phyloP scores from a whole-genome alignment of 2,113 vertebrate species.

The Corythornis cristatus region DNA sequence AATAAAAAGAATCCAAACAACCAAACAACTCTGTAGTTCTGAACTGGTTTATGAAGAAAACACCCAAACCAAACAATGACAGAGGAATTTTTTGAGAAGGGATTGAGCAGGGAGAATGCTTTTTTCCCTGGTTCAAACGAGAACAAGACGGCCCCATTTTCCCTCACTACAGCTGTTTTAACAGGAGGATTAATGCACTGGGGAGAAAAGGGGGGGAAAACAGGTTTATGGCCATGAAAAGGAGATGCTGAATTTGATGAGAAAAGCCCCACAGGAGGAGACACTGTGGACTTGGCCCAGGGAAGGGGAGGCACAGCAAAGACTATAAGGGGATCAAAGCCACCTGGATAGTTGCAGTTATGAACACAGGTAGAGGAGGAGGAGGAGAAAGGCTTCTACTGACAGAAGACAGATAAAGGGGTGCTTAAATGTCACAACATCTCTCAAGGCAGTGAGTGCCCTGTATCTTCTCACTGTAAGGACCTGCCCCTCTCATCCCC shows the following conservation, averaged over 20 bases:
- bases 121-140: not conserved
- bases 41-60: not conserved
- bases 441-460: not conserved
- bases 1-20: too few relatives aligned
- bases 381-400: not conserved
- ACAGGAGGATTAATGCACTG: not conserved
- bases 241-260: not conserved
- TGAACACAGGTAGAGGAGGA: not conserved
- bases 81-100: not conserved
- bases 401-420: not conserved
- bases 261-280: not conserved
- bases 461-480: accelerated
- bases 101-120: not conserved
- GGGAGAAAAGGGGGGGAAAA: not conserved
- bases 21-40: not conserved
- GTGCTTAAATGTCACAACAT: not conserved
- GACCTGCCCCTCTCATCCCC: not conserved
- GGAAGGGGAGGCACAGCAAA: not conserved
- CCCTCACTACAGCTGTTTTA: not conserved
- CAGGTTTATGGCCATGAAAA: not conserved
- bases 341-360: not conserved
- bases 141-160: not conserved
- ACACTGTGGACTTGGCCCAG: not conserved
- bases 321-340: not conserved
- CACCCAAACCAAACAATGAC: not conserved